These are phyloP conservation scores for Anas flavirostris DNA, from an alignment of 2,797 vertebrate genomes.

Conservation along the genomic window DNA sequence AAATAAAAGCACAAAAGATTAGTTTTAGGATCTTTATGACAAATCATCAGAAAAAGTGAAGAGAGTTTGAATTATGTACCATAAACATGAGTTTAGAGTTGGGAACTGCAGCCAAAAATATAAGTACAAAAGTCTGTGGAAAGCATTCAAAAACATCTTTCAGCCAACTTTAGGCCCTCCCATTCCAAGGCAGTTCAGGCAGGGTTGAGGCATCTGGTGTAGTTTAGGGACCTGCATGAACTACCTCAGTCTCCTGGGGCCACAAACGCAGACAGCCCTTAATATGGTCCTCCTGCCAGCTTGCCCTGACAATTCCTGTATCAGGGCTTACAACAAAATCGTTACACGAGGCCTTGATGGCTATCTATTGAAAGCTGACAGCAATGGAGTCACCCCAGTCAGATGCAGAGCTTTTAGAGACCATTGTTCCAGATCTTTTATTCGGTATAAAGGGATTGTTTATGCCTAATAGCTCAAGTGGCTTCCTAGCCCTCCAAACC, in stretches of 20 bases:
- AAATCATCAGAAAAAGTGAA: slow-evolving; percentile 22
- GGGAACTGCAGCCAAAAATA: neutral
- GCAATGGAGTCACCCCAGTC: neutral
- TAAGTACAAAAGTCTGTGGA: neutral
- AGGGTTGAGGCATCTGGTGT: neutral
- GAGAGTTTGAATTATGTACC: neutral
- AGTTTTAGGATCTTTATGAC: neutral
- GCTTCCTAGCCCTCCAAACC: neutral
- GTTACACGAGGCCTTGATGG: neutral
- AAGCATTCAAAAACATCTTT: neutral
- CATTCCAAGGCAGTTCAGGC: neutral
- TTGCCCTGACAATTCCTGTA: slow-evolving; percentile 4
- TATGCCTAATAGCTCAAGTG: neutral
- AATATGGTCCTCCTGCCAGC: neutral
- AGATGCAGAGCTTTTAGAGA: slow-evolving; percentile 5
- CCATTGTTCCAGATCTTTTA: neutral
- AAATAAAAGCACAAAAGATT: slow-evolving; percentile 11
- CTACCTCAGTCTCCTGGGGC: neutral
- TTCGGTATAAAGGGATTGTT: neutral
- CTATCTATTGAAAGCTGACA: neutral
- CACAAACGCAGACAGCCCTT: neutral
- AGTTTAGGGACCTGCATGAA: neutral
- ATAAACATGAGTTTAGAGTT: neutral
- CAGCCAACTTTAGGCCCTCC: neutral
- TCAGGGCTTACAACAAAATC: slow-evolving; percentile 21